Percentiles rank a stretch among this genome's conserved stretches.
Evolutionary conservation across 2,797 vertebrate genomes (phyloP).

Genomic region (Hapalemur alaotrensis): DNA sequence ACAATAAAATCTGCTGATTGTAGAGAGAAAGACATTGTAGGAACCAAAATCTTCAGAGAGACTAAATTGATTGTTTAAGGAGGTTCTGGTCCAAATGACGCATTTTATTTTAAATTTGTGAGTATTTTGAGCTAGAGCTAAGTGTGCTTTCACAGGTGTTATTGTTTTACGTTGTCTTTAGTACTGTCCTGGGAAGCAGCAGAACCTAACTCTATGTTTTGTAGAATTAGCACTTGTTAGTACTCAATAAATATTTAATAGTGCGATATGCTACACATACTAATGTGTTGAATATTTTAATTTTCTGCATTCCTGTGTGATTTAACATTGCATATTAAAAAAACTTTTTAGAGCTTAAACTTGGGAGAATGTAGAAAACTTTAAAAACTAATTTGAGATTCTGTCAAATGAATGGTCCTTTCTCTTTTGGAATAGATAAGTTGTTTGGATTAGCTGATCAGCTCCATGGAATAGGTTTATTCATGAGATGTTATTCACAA

Average conservation of each 20-base stretch:
- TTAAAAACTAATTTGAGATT: not conserved
- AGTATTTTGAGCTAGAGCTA: not conserved
- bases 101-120: slow-evolving; percentile 26
- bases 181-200: not conserved
- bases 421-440: not conserved
- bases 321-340: slow-evolving; percentile 12
- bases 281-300: slow-evolving; percentile 39
- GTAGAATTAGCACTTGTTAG: slow-evolving; percentile 7
- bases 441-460: not conserved
- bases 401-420: not conserved
- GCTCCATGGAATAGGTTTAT: not conserved
- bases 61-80: slow-evolving; percentile 46
- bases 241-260: slow-evolving; percentile 65
- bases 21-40: not conserved
- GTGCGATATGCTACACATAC: not conserved
- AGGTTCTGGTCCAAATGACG: not conserved
- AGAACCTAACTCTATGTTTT: slow-evolving; percentile 32
- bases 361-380: not conserved
- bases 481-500: not conserved
- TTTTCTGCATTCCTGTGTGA: slow-evolving; percentile 43
- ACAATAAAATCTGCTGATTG: slow-evolving; percentile 56
- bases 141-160: not conserved
- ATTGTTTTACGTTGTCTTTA: slow-evolving; percentile 43
- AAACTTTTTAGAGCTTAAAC: not conserved
- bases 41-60: not conserved